Conservation (phyloP, 2,888 invertebrate genomes). For the Pristionchus arcanus region DNA sequence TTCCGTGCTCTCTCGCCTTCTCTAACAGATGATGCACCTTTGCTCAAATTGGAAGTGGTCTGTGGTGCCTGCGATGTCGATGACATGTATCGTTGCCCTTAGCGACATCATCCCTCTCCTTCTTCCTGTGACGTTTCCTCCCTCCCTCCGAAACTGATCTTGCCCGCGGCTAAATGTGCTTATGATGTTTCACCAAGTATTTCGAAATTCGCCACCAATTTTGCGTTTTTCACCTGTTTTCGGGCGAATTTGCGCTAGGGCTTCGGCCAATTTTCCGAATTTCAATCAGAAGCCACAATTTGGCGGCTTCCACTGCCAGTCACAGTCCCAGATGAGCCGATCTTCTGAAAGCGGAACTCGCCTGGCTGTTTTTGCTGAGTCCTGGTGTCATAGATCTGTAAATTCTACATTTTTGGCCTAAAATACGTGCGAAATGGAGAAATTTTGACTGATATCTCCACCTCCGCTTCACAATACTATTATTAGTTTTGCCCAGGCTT, state of each 20-base stretch:
- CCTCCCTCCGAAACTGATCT: neutral
- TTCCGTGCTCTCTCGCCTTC: neutral
- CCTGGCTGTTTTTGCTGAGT: too few species aligned
- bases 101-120: neutral
- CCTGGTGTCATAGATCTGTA: too few species aligned
- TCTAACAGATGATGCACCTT: neutral
- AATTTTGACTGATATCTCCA: neutral
- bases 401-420: neutral
- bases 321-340: neutral
- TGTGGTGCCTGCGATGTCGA: neutral
- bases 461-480: neutral
- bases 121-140: neutral
- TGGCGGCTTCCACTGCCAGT: too few species aligned
- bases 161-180: neutral
- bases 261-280: neutral
- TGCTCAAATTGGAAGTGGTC: neutral
- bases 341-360: neutral
- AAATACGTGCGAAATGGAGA: neutral
- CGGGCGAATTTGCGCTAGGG: neutral
- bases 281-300: conserved; percentile 6
- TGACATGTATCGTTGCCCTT: neutral
- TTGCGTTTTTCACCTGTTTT: neutral
- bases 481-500: neutral
- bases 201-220: neutral
- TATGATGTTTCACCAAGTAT: neutral